A percentile compares a stretch with the other conserved stretches of the same genome.
Evolutionary conservation across 2,888 invertebrate species (phyloP).

Genomic region (Molanna angustata): DNA sequence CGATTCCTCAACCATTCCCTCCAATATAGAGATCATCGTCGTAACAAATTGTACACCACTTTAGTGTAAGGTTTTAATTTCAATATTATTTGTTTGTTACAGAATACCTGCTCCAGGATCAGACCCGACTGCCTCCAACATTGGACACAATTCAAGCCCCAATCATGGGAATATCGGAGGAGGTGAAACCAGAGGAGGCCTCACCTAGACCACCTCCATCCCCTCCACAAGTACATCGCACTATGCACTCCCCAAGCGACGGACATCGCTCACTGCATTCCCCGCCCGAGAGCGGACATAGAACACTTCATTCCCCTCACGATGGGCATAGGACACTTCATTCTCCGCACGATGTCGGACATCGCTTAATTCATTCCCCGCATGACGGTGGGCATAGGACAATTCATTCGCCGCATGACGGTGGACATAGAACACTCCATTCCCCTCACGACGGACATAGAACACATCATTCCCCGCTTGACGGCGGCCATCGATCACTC

Average conservation of each 20-base stretch:
- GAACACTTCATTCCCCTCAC: constrained; percentile 10
- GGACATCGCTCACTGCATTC: constrained; percentile 46
- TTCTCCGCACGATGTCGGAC: constrained; percentile 14
- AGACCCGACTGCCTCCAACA: constrained; percentile 30
- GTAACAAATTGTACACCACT: too few species aligned
- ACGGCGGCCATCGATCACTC: constrained; percentile 8
- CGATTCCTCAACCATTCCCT: too few species aligned
- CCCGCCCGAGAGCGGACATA: constrained; percentile 35
- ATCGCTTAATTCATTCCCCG: constrained; percentile 7
- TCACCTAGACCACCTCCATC: constrained; percentile 38
- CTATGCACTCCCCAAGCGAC: constrained; percentile 47
- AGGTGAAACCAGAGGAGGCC: constrained; percentile 46
- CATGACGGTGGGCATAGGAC: constrained; percentile 21
- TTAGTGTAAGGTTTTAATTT: background rate
- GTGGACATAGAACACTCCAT: constrained; percentile 16
- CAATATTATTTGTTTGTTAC: constrained; percentile 33
- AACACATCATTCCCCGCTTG: constrained; percentile 11
- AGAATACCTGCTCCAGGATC: constrained; percentile 48
- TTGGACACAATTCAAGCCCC: constrained; percentile 26
- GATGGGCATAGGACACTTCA: constrained; percentile 17
- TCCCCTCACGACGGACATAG: constrained; percentile 19
- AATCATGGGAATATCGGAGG: constrained; percentile 49
- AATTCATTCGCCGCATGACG: constrained; percentile 15
- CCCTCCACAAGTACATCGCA: constrained; percentile 44
- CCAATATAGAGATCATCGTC: too few species aligned